Evolutionary conservation across 2,113 vertebrate genomes (phyloP).

Genomic region (Engraulis encrasicolus): DNA sequence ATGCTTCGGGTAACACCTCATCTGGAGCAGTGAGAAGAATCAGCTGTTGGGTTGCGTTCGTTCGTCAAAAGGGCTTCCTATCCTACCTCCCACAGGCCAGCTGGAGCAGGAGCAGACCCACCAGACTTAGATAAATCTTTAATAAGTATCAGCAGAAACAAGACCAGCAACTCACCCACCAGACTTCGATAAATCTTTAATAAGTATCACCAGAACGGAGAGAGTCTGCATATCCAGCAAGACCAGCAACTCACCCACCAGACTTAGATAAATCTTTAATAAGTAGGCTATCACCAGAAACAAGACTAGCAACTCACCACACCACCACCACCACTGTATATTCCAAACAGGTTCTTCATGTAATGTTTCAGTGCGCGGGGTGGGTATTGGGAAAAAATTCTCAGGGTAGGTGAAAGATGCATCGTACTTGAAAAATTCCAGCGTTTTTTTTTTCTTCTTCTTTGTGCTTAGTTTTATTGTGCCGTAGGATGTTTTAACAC

Average conservation of each 20-base stretch:
- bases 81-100: constrained; percentile 53
- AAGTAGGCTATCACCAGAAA: constrained; percentile 47
- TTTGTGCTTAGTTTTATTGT: constrained; percentile 31
- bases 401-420: constrained; percentile 1
- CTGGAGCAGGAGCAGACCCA: constrained; percentile 56
- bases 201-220: constrained; percentile 46
- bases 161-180: constrained; percentile 36
- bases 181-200: constrained; percentile 50
- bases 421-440: constrained; percentile 19
- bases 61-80: constrained; percentile 50
- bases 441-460: background rate
- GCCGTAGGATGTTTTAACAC: constrained; percentile 27
- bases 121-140: constrained; percentile 48
- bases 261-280: constrained; percentile 50
- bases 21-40: constrained; percentile 57
- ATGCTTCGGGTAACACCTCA: constrained; percentile 38
- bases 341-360: constrained; percentile 41
- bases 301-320: constrained; percentile 39
- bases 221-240: no score
- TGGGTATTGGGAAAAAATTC: constrained; percentile 11
- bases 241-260: constrained; percentile 53
- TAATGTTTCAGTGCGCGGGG: constrained; percentile 45
- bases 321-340: no score
- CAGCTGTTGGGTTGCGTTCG: no score
- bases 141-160: constrained; percentile 47